Evolutionary conservation across 2,797 vertebrate species (phyloP), one percentile per base, ranked within the genome.

Genomic region (Lutjanus argentimaculatus): DNA sequence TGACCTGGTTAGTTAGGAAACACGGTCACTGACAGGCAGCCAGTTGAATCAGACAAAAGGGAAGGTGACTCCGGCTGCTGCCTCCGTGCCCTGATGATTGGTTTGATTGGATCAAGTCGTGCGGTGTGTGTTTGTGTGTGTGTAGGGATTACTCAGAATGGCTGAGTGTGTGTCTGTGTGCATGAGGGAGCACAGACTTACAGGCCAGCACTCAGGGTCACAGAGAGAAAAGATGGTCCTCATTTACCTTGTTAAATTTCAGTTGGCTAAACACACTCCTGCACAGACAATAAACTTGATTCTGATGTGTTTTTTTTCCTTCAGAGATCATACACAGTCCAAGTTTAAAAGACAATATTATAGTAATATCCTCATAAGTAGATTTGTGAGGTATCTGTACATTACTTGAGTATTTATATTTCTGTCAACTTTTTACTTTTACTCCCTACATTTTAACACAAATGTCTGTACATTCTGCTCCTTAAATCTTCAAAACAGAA

Each of bases 81-180:
- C 65, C 65, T 73, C 43, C 4, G 16, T 72, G 72, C 8, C 71
- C 58, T 11, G 19, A 16, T 73, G 85, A 87, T 75, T 79, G 82
- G 51, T 49, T 49, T 86, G 85, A 88, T 80, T 83, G 87, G 79
- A 88, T 88, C 75, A 85, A 25, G 77, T 62, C 6, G 14, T 68
- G 72, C 21, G 1, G 49, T 40, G 43, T 49, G 36, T 63, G 61
- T 17, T 17, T 51, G 49, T 45, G 59, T 42, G 1, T 64, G 64
- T 53, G 73, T 8, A 14, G 49, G 57, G 62, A 69, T 78, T 81
- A 82, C 65, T 57, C 19, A 52, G 59, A 46, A 21, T 7, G 67
- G 13, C 61, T 73, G 30, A 22, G 49, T 59, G 49, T 69, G 67
- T 61, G 19, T 77, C 42, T 53, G 56, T n/a, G 25, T 57, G 64